Evolutionary conservation across 64 coral and sea anemone species (phyloP).

Genomic region (Dendronephthya gigantea): DNA sequence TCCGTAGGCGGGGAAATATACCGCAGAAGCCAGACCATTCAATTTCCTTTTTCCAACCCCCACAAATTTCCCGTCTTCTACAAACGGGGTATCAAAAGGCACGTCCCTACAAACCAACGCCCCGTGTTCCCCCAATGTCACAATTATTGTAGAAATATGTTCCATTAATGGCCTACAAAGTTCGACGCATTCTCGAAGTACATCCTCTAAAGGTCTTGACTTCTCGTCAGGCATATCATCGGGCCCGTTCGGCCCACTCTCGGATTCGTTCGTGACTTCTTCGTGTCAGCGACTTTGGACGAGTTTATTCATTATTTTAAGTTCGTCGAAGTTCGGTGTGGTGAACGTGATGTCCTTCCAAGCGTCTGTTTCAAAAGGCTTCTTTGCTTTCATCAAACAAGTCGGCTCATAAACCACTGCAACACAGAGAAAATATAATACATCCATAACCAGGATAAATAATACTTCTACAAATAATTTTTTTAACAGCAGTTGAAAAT

Average conservation of each 20-base stretch:
- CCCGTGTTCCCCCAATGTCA: slow-evolving; percentile 75
- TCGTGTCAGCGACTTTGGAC: not conserved
- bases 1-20: slow-evolving; percentile 51
- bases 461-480: too few relatives aligned
- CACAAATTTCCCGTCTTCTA: slow-evolving; percentile 21
- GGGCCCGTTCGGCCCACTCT: not conserved
- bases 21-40: slow-evolving; percentile 46
- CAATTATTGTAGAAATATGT: slow-evolving; percentile 68
- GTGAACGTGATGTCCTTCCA: slow-evolving; percentile 82
- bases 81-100: slow-evolving; percentile 61
- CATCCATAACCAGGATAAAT: not conserved
- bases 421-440: not conserved
- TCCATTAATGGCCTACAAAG: slow-evolving; percentile 66
- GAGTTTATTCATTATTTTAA: slow-evolving; percentile 63
- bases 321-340: slow-evolving; percentile 78
- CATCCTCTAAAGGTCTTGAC: slow-evolving; percentile 35
- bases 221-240: slow-evolving; percentile 10
- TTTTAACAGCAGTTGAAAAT: too few relatives aligned
- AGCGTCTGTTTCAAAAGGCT: slow-evolving; percentile 50
- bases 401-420: slow-evolving; percentile 91
- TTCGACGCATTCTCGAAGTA: slow-evolving; percentile 62
- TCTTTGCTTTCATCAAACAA: slow-evolving; percentile 64
- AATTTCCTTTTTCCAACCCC: slow-evolving; percentile 36
- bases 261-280: not conserved
- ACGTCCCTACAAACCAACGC: slow-evolving; percentile 73